These are phyloP conservation scores for Mus minutoides DNA, from an alignment of 2,797 vertebrate species.

Conservation along the genomic window DNA sequence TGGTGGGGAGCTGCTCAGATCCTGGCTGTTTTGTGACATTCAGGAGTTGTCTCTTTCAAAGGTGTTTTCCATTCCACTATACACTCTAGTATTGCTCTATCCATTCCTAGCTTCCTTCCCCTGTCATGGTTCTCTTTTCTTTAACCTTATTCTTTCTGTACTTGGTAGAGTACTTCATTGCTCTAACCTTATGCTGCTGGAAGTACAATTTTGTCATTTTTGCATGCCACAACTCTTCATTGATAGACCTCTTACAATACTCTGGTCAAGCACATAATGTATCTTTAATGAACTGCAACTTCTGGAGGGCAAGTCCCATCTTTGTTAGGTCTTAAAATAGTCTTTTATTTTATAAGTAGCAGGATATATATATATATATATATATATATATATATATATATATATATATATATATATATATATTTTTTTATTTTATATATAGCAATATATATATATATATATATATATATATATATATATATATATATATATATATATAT, in stretches of 20 bases:
- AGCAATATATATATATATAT: too few relatives aligned
- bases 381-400: too few relatives aligned
- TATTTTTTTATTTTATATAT: too few relatives aligned
- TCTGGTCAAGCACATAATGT: neutral
- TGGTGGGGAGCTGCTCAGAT: neutral
- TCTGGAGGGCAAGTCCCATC: slow-evolving; percentile 35
- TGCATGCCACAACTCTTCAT: neutral
- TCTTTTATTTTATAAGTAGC: slow-evolving; percentile 54
- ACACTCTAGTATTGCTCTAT: neutral
- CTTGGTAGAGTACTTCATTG: slow-evolving; percentile 25
- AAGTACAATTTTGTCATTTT: slow-evolving; percentile 30
- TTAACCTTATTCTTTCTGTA: slow-evolving; percentile 18
- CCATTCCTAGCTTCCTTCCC: slow-evolving; percentile 24
- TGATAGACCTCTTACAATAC: neutral
- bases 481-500: too few relatives aligned
- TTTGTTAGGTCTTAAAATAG: slow-evolving; percentile 46
- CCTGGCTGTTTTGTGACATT: slow-evolving; percentile 6
- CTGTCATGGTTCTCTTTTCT: slow-evolving; percentile 8
- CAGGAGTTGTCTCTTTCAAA: neutral
- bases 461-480: too few relatives aligned
- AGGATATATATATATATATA: neutral
- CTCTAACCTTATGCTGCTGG: slow-evolving; percentile 57
- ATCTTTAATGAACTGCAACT: slow-evolving; percentile 27
- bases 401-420: too few relatives aligned
- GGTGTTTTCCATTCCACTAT: neutral